Evolutionary conservation across 2,888 invertebrate species (phyloP).

Genomic region (Troides aeacus): DNA sequence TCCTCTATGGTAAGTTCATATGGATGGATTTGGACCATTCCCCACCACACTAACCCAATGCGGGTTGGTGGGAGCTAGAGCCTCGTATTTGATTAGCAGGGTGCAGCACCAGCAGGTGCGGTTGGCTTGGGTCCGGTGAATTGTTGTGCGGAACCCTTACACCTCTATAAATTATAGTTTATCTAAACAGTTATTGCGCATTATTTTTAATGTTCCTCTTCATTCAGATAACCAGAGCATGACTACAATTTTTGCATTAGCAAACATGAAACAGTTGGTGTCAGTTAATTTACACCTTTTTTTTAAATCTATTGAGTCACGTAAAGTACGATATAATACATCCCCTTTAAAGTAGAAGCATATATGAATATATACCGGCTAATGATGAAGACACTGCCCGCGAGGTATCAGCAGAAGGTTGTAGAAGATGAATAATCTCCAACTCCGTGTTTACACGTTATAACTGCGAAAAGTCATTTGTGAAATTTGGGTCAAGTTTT

Average conservation of each 20-base stretch:
- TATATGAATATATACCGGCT: too few species aligned
- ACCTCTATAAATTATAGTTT: background rate
- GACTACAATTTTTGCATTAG: background rate
- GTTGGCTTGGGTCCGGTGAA: too few species aligned
- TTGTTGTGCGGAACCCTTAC: too few species aligned
- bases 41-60: too few species aligned
- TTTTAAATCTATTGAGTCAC: background rate
- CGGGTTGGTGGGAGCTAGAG: too few species aligned
- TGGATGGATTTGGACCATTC: too few species aligned
- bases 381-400: too few species aligned
- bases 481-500: constrained; percentile 26
- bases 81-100: too few species aligned
- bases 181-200: background rate
- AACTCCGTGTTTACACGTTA: background rate
- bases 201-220: background rate
- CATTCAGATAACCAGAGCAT: background rate
- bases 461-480: background rate
- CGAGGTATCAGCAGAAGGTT: too few species aligned
- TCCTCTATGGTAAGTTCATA: too few species aligned
- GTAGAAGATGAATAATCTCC: too few species aligned
- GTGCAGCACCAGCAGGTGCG: too few species aligned
- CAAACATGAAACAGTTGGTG: background rate
- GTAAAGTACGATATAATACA: background rate
- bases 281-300: background rate
- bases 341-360: background rate